phyloP scores from a whole-genome alignment of 2,888 invertebrate genomes.

The Sisyra nigra region DNA sequence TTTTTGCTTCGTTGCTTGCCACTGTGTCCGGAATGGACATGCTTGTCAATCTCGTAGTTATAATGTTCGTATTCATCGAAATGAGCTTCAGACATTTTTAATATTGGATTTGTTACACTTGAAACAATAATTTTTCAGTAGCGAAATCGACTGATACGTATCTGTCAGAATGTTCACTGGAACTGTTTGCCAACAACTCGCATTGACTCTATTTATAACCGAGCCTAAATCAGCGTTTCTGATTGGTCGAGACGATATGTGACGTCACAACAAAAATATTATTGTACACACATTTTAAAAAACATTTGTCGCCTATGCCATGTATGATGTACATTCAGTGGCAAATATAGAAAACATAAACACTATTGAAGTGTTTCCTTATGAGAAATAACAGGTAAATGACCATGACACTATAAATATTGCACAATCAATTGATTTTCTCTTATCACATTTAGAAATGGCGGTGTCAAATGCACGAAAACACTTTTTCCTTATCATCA shows the following conservation, averaged over 20 bases:
- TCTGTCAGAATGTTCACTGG: background rate
- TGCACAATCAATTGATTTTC: background rate
- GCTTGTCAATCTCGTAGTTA: slow-evolving; percentile 86
- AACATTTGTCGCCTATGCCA: background rate
- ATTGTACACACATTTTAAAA: background rate
- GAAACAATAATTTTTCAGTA: background rate
- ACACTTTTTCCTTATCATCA: no score
- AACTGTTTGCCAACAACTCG: no score
- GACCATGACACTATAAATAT: slow-evolving; percentile 3
- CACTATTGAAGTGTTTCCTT: background rate
- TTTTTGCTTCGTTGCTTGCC: slow-evolving; percentile 84
- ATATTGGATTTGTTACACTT: background rate
- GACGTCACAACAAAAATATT: background rate
- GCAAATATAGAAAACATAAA: background rate
- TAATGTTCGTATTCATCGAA: slow-evolving; percentile 89
- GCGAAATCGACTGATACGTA: background rate
- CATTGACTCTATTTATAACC: no score
- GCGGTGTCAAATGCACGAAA: background rate
- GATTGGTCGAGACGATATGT: background rate
- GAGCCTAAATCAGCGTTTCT: background rate
- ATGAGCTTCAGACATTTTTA: slow-evolving; percentile 37
- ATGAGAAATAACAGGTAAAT: background rate
- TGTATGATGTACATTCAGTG: background rate
- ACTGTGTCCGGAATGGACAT: slow-evolving; percentile 70
- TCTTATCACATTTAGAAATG: background rate